A percentile compares a stretch with the other conserved stretches of the same genome.
phyloP scores from a whole-genome alignment of 2,888 invertebrate species.

The Andrena bicolor region DNA sequence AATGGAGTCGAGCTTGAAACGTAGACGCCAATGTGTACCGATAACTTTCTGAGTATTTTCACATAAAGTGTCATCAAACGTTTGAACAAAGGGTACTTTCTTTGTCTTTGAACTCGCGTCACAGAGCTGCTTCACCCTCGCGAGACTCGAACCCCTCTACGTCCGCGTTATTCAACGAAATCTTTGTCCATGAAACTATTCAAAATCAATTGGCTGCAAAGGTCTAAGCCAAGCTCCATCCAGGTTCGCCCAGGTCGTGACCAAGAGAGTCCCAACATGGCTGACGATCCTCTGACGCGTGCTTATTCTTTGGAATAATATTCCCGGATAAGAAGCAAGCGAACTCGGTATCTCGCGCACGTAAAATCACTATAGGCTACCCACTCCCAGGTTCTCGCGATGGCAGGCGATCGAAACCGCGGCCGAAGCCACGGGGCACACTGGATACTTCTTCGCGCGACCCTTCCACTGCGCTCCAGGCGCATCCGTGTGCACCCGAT shows the following conservation, averaged over 20 bases:
- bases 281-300: background rate
- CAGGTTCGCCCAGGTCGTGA: background rate
- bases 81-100: too few species aligned
- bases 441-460: conserved; percentile 46
- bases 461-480: conserved; percentile 55
- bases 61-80: too few species aligned
- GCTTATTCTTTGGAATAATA: background rate
- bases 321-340: background rate
- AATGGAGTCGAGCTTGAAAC: too few species aligned
- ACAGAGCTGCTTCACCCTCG: too few species aligned
- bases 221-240: too few species aligned
- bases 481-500: conserved; percentile 66
- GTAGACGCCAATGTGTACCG: too few species aligned
- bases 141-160: too few species aligned
- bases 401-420: conserved; percentile 36
- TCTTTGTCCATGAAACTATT: too few species aligned
- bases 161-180: too few species aligned
- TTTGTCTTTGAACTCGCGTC: too few species aligned
- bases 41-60: too few species aligned
- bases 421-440: conserved; percentile 42
- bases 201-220: too few species aligned
- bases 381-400: background rate
- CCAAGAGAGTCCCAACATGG: background rate
- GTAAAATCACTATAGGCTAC: background rate
- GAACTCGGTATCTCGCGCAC: background rate